phyloP scores from a whole-genome alignment of 2,113 vertebrate species.

The Illadopsis cleaveri region DNA sequence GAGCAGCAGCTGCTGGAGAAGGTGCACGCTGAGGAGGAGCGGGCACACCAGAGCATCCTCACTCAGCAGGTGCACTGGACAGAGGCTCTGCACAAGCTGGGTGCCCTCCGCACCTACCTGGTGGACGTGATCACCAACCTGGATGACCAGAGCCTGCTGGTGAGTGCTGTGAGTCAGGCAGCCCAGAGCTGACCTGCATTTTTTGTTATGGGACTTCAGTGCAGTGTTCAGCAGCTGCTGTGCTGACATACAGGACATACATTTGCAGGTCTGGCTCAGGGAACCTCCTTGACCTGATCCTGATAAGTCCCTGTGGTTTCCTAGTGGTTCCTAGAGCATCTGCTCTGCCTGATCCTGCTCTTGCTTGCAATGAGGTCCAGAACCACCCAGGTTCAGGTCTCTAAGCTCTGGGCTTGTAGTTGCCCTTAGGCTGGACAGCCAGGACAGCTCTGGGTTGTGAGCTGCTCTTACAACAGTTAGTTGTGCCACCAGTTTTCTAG shows the following conservation, averaged over 20 bases:
- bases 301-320: neutral
- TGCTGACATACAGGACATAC: neutral
- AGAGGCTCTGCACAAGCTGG: slow-evolving; percentile 79
- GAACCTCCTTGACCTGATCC: neutral
- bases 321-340: neutral
- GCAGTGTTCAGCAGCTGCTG: neutral
- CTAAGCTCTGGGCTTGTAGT: neutral
- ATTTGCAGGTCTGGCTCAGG: neutral
- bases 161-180: slow-evolving; percentile 64
- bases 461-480: neutral
- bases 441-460: neutral
- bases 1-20: slow-evolving; percentile 89
- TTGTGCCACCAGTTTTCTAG: neutral
- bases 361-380: neutral
- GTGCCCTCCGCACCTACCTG: slow-evolving; percentile 79
- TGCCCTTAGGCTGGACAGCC: neutral
- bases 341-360: neutral
- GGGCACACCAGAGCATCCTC: slow-evolving; percentile 89
- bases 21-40: slow-evolving; percentile 88
- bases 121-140: slow-evolving; percentile 86
- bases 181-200: neutral
- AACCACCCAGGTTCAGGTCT: neutral
- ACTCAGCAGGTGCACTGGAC: slow-evolving; percentile 90
- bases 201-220: neutral
- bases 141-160: slow-evolving; percentile 83